Evolutionary conservation across 2,797 vertebrate species (phyloP).

Genomic region (Heterohyrax brucei): DNA sequence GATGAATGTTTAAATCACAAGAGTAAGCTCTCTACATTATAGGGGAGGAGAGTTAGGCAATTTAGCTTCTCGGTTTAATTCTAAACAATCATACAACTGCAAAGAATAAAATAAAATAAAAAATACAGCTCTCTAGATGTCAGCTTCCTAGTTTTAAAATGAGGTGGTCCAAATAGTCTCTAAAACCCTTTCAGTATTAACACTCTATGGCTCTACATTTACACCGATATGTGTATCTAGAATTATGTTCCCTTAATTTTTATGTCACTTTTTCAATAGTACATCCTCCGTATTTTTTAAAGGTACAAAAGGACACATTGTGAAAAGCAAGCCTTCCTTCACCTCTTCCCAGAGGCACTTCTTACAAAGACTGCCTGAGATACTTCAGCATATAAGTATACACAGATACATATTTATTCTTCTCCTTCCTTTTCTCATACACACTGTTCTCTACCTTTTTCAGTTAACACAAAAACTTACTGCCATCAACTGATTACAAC

Average conservation of each 20-base stretch:
- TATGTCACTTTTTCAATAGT: background rate
- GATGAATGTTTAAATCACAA: background rate
- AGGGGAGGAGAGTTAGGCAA: background rate
- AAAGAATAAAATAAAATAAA: background rate
- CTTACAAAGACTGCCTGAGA: background rate
- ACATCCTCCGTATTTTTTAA: background rate
- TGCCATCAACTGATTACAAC: too few species aligned
- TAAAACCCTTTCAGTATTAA: background rate
- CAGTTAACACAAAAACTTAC: background rate
- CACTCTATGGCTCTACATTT: conserved; percentile 1
- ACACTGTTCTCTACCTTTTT: background rate
- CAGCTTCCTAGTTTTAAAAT: conserved; percentile 25
- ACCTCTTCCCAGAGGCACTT: background rate
- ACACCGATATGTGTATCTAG: background rate
- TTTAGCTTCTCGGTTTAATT: background rate
- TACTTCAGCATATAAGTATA: background rate
- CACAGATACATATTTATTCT: background rate
- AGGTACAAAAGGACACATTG: background rate
- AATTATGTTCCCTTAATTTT: background rate
- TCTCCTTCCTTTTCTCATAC: background rate
- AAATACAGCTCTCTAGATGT: background rate
- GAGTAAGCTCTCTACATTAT: background rate
- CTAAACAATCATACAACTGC: background rate
- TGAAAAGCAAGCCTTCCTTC: conserved; percentile 19
- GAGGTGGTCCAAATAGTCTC: background rate